Evolutionary conservation across 1,140 invertebrate species (phyloP), one percentile per base, ranked within the genome.

Genomic region (Brachionus manjavacas): DNA sequence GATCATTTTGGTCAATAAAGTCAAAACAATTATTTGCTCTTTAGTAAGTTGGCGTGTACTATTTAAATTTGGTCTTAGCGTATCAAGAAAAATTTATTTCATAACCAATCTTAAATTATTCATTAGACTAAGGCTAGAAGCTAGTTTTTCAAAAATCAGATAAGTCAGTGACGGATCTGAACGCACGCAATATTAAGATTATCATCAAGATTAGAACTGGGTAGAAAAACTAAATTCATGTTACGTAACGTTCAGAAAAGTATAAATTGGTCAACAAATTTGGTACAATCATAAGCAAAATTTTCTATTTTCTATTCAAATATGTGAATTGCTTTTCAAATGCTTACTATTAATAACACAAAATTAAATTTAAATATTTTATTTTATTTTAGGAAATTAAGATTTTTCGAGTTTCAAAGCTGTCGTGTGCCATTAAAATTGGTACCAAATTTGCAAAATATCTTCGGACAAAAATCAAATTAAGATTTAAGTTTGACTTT

Each of bases 391-490:
- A 52, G 12, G 16, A 52, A 52, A 52, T 52, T 4, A 52, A 52
- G 46, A 52, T 1, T 52, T 52, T 14, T 52, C 31, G 6, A 35
- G 31, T 35, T 35, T 35, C 31, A 52, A 52, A 52, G 16, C 46
- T 52, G 6, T 14, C 46, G 16, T 6, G 16, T 52, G 46, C 14
- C 46, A 52, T 52, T 52, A 52, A 52, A 60, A 60, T 60, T 20
- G 52, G 52, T 23, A 60, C 20, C 52, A 72, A 39, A 72, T 72
- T 72, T 72, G 14, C 14, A 39, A 72, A 41, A 72, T 41, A 72
- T 41, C 68, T 72, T 72, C 16, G 68, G 68, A 72, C 68, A 72
- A 72, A 41, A 72, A 72, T n/a, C 4, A 39, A 72, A 72, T 72
- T 72, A 39, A 72, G 66, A 68, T 68, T 68, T 68, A 60, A 60